A percentile compares a stretch with the other conserved stretches of the same genome.
Evolutionary conservation across 2,797 vertebrate genomes (phyloP).

Genomic region (Ctenopoma multispine): DNA sequence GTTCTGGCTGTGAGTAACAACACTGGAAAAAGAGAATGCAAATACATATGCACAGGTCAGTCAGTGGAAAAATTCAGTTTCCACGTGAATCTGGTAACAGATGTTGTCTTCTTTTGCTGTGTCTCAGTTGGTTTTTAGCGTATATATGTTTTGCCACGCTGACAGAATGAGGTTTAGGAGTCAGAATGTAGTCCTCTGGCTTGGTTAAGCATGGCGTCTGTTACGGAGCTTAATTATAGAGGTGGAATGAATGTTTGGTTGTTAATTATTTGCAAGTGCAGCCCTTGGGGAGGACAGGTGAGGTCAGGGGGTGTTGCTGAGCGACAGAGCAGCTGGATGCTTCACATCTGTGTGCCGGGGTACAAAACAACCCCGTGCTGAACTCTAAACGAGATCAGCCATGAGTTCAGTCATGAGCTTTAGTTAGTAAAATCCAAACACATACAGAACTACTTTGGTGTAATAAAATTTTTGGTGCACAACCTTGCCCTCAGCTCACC

Average conservation of each 20-base stretch:
- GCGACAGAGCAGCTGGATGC: constrained; percentile 70
- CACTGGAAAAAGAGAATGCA: constrained; percentile 23
- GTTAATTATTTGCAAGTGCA: constrained; percentile 63
- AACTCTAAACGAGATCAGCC: constrained; percentile 54
- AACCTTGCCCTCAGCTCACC: constrained; percentile 44
- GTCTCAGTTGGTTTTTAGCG: background rate
- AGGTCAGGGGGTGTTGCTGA: constrained; percentile 63
- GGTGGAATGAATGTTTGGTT: constrained; percentile 50
- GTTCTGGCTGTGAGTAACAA: constrained; percentile 50
- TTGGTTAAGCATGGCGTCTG: constrained; percentile 50
- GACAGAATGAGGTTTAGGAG: constrained; percentile 41
- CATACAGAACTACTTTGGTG: background rate
- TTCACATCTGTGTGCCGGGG: constrained; percentile 69
- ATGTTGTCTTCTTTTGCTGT: constrained; percentile 37
- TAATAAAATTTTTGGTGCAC: background rate
- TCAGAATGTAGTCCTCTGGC: constrained; percentile 47
- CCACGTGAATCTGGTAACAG: constrained; percentile 40
- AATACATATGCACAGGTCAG: constrained; percentile 33
- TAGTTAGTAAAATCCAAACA: background rate
- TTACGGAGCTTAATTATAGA: constrained; percentile 72
- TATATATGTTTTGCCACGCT: background rate
- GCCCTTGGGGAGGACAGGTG: constrained; percentile 68
- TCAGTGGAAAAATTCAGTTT: constrained; percentile 34
- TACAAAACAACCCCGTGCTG: constrained; percentile 59
- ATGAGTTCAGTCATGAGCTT: constrained; percentile 41